Conservation (phyloP, 2,888 invertebrate species). For the Leptopilina syphax region DNA sequence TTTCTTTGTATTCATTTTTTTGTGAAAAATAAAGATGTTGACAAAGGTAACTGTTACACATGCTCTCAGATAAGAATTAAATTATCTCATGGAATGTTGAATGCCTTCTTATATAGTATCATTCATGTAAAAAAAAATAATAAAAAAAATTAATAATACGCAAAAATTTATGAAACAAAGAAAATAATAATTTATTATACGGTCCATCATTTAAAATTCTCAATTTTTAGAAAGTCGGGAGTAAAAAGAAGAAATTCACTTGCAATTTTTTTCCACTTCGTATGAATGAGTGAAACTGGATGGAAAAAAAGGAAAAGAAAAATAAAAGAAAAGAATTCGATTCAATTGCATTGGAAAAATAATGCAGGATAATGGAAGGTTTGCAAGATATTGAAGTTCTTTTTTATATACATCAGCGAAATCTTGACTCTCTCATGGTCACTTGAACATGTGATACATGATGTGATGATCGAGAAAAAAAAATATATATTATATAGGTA, state of each 20-base stretch:
- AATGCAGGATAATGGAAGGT: constrained; percentile 8
- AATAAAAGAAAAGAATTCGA: not conserved
- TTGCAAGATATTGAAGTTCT: constrained; percentile 5
- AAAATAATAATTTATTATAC: too few species aligned
- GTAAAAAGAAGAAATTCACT: not conserved
- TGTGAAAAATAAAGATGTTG: not conserved
- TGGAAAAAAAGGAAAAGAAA: too few species aligned
- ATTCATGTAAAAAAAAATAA: not conserved
- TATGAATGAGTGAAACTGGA: constrained; percentile 8
- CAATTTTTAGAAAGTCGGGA: not conserved
- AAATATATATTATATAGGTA: too few species aligned
- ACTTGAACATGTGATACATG: not conserved
- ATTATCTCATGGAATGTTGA: not conserved
- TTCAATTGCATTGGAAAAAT: constrained; percentile 5
- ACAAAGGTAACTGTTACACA: constrained; percentile 35
- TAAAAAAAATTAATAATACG: too few species aligned
- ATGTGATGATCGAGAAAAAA: constrained; percentile 17
- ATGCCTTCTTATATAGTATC: not conserved
- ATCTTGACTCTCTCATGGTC: constrained; percentile 26
- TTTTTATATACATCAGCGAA: constrained; percentile 1
- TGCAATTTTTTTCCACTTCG: not conserved
- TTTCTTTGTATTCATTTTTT: not conserved
- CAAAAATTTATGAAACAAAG: too few species aligned
- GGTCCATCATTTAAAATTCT: not conserved
- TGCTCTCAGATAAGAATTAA: not conserved